Conservation (phyloP, 2,797 vertebrate genomes). For the Bothrops alternatus region DNA sequence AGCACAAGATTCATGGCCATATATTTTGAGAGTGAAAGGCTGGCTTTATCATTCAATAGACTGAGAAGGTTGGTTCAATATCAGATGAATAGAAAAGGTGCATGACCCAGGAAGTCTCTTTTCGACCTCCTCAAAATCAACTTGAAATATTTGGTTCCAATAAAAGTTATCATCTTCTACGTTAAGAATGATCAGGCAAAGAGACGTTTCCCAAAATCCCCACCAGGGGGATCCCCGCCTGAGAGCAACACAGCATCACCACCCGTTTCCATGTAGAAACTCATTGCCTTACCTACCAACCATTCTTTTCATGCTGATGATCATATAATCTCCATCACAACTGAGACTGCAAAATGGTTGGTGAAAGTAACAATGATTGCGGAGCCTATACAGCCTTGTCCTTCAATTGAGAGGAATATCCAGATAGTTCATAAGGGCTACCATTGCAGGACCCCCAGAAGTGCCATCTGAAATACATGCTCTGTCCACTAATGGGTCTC, state of each 20-base stretch:
- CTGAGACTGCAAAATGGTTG: background rate
- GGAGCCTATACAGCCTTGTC: background rate
- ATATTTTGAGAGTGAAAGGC: background rate
- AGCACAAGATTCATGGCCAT: background rate
- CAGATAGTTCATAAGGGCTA: background rate
- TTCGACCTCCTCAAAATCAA: background rate
- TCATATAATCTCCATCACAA: background rate
- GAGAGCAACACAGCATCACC: background rate
- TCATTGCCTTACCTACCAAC: background rate
- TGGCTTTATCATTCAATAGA: background rate
- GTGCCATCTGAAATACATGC: background rate
- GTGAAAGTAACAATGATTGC: background rate
- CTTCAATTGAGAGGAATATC: background rate
- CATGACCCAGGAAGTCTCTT: background rate
- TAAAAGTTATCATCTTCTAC: background rate
- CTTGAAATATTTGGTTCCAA: background rate
- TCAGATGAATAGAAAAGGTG: background rate
- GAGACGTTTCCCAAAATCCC: background rate
- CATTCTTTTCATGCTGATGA: background rate
- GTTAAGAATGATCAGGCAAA: background rate
- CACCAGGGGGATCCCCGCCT: background rate
- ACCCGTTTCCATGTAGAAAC: background rate
- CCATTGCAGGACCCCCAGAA: background rate
- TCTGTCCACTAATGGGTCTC: background rate
- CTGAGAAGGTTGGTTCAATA: background rate